Conservation (phyloP, 2,888 invertebrate genomes). For the Scelioninae gen. 1 region DNA sequence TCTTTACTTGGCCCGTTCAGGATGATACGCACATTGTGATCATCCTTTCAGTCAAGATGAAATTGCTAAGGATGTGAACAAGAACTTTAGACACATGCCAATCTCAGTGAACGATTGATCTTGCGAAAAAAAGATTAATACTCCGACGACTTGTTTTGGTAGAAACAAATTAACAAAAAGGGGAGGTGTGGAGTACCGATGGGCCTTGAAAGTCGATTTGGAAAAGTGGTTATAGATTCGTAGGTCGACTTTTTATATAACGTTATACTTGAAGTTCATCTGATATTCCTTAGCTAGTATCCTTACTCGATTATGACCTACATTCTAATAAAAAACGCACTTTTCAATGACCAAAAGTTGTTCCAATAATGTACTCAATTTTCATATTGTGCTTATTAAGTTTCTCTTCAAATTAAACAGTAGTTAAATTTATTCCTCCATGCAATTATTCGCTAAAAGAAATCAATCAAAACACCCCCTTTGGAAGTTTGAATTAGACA, state of each 20-base stretch:
- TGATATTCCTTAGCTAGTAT: too few species aligned
- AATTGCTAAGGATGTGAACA: slow-evolving; percentile 65
- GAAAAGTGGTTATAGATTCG: slow-evolving; percentile 7
- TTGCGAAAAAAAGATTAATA: slow-evolving; percentile 68
- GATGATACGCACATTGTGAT: slow-evolving; percentile 69
- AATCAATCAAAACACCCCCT: too few species aligned
- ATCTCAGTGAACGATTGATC: slow-evolving; percentile 70
- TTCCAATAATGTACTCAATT: too few species aligned
- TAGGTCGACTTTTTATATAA: background rate
- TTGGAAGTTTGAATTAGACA: too few species aligned
- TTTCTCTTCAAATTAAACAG: too few species aligned
- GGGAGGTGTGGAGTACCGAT: slow-evolving; percentile 32
- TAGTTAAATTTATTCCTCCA: too few species aligned
- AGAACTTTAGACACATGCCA: slow-evolving; percentile 71
- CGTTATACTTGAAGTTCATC: background rate
- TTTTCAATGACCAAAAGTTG: too few species aligned
- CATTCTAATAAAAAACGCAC: too few species aligned
- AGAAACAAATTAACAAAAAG: slow-evolving; percentile 63
- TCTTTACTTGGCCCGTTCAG: slow-evolving; percentile 34
- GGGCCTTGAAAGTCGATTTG: slow-evolving; percentile 14
- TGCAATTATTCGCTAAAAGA: too few species aligned
- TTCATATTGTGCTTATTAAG: too few species aligned
- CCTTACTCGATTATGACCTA: too few species aligned
- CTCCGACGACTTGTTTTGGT: slow-evolving; percentile 59
- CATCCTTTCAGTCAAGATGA: slow-evolving; percentile 66